Evolutionary conservation across 1,140 invertebrate species (phyloP), one percentile per base, ranked within the genome.

Genomic region (Euschistus heros): DNA sequence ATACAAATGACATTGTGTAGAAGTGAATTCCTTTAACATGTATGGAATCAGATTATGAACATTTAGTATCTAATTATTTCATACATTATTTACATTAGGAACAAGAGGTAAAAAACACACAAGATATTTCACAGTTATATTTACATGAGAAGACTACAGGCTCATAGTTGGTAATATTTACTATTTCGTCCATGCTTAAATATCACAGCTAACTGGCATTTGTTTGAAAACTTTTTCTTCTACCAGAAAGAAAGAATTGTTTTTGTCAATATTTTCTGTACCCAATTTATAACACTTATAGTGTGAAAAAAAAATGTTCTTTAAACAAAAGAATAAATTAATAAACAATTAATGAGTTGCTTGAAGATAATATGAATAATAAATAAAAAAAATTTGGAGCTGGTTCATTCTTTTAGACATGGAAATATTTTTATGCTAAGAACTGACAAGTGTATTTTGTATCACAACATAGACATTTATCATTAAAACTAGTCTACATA

Each of bases 171-270:
- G 17, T 60, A n/a, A 7, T 27, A 54, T 42, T 15, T 24, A 26
- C 60, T 55, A 66, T 30, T 66, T 66, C 33, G 50, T 62, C 60
- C 60, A 54, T 37, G 59, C 63, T 65, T 57, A 57, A 24, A 46
- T 65, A 65, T 66, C 60, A 66, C 65, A 62, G 60, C 60, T 66
- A 66, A 66, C 59, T 66, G 37, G 50, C 59, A 61, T 61, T 30
- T 26, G 27, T 27, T 61, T 27, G 44, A 8, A 18, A n/a, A 17
- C 26, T 50, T 61, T 62, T 60, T 18, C 20, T 37, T 15, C 30
- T 24, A 26, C 8, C 30, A 46, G 47, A 37, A 22, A 62, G 46
- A 24, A 62, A 62, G n/a, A 18, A 33, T 61, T 13, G 13, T 64
- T 22, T 50, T 50, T 18, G 5, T 22, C 10, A 20, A 14, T 18